Evolutionary conservation across 2,888 invertebrate species (phyloP), one percentile per base, ranked within the genome.

Genomic region (Cheilosia pagana): DNA sequence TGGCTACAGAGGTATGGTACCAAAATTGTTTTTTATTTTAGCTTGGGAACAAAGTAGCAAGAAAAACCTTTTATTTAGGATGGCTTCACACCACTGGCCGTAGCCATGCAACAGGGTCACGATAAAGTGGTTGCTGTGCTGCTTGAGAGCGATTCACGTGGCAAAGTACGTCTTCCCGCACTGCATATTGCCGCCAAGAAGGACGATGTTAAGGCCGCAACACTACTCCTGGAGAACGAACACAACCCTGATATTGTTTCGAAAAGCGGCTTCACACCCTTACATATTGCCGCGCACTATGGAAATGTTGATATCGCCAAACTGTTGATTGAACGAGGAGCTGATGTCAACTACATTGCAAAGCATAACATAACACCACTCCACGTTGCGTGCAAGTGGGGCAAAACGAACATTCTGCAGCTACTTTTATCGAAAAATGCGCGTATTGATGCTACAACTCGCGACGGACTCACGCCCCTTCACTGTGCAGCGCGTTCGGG

Each of bases 381-480:
- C 65, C 99, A 99, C 92, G 99, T 99, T 43, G 98, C 99, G 52
- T 96, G 98, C 89, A 99, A 99, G 93, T 99, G 99, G 99, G 99
- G 99, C 8, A 98, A 98, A 92, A 95, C 96, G 88, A 96, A 97
- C 88, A 97, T 99, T 96, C 96, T 98, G 31, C 95, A 95, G 76
- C 92, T 99, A 87, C 94, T 99, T 82, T 94, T 99, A 59, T 96
- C 97, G 88, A 96, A 96, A 92, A 96, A 96, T 86, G 99, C 98
- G 2, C 95, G 96, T 90, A 98, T 99, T 91, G 98, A 98, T 89
- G 96, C 97, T 1, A 96, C 96, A 89, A 99, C 98, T 0, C 94
- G 98, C 72, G 99, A 99, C 91, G 98, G 99, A 0, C 93, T 99
- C 70, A 99, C 99, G 0, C 98, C 99, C 0, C 92, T 99, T 52